Evolutionary conservation across 2,888 invertebrate species (phyloP), one percentile per base, ranked within the genome.

Genomic region (Diloba caeruleocephala): DNA sequence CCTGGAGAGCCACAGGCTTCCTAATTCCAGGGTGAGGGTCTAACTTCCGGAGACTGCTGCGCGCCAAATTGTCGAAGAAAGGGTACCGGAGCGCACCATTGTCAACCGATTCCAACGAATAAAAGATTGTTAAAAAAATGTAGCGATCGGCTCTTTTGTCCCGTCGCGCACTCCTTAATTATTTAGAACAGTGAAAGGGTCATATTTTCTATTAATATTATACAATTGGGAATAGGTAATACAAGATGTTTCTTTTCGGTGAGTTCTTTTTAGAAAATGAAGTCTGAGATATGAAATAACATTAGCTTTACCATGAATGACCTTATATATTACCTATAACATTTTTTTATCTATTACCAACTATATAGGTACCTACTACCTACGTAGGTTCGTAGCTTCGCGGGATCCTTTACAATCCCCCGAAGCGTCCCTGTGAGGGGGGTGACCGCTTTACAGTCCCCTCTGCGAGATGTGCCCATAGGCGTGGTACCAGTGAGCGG

Each of bases 161-260:
- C 81, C 71, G 79, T 84, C 70, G 87, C 88, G 86, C 85, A 90
- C 93, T 90, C 92, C 85, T 90, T 88, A 92, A 93, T 93, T 93
- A 93, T 90, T 80, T 88, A 79, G 88, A 90, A 90, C 89, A 87
- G 88, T 88, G 85, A 90, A 93, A 90, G 93, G 93, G 93, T 92
- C 92, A 92, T 87, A 90, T 92, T 92, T 92, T 92, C 90, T 92
- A 92, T 91, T 91, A 89, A 92, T 87, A 89, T 90, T 89, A 79
- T 81, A 87, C 84, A 86, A 84, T 78, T 69, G 57, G 55, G 13
- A 19, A 62, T 36, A 36, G 57, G 55, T 12, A 19, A 62, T 36
- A 36, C 74, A 88, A 76, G 80, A 59, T 89, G 92, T 74, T 80
- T 14, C 17, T 5, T 61, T 50, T 12, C 8, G 15, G n/a, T n/a